Percentiles rank a stretch among this genome's conserved stretches.
These are phyloP conservation scores for Hemichromis elongatus DNA, from an alignment of 2,113 vertebrate species.

Conservation along the genomic window DNA sequence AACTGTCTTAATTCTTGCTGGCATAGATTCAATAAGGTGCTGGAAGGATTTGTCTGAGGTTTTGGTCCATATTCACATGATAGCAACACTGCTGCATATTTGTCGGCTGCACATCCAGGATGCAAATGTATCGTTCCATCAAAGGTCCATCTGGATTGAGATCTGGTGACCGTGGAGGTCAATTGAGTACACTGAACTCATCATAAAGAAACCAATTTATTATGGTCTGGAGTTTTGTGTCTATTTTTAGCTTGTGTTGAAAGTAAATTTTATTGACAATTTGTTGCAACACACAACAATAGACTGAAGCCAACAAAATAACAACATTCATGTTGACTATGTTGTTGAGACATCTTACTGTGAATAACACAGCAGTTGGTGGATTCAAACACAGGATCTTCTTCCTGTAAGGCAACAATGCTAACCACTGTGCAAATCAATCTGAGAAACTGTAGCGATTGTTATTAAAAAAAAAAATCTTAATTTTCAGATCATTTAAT, in stretches of 20 bases:
- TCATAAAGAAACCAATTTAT: not conserved
- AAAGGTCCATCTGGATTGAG: not conserved
- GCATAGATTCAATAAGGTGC: not conserved
- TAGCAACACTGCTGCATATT: not conserved
- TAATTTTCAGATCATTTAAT: not conserved
- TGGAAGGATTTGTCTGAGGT: not conserved
- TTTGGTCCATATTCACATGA: not conserved
- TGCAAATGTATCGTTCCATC: not conserved
- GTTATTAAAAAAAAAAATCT: not conserved
- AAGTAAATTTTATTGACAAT: not conserved
- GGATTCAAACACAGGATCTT: not conserved
- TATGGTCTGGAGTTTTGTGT: fast-evolving
- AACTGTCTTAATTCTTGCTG: not conserved
- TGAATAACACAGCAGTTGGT: not conserved
- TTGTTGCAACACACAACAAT: not conserved
- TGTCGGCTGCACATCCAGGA: not conserved
- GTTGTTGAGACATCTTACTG: not conserved
- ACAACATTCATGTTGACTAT: not conserved
- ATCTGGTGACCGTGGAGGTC: not conserved
- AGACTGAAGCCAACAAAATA: not conserved
- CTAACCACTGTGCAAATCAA: not conserved
- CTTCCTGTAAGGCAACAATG: not conserved
- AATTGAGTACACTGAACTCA: not conserved
- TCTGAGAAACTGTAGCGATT: not conserved
- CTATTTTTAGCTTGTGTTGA: not conserved